phyloP scores from a whole-genome alignment of 2,113 vertebrate species.

The Carollia perspicillata region DNA sequence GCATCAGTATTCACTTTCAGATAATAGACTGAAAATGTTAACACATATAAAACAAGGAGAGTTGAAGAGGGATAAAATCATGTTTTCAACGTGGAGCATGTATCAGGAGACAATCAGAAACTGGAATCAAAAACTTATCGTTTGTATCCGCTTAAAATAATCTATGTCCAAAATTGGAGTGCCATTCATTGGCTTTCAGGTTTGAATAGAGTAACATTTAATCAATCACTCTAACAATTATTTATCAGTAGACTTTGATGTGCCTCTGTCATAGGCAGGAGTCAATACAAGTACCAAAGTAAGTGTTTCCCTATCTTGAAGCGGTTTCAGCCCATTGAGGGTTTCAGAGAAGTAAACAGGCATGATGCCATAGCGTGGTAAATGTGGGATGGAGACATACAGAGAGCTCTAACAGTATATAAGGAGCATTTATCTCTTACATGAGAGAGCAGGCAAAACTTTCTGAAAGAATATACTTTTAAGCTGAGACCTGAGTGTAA shows the following conservation, averaged over 20 bases:
- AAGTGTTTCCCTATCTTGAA: slow-evolving; percentile 30
- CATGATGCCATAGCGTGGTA: not conserved
- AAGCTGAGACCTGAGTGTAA: not conserved
- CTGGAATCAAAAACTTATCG: slow-evolving; percentile 22
- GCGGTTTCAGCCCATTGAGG: not conserved
- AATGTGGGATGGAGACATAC: not conserved
- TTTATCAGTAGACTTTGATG: slow-evolving; percentile 6
- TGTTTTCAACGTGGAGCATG: not conserved
- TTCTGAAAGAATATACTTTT: slow-evolving; percentile 17
- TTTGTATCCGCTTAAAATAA: slow-evolving; percentile 44
- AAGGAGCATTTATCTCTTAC: not conserved
- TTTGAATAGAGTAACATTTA: slow-evolving; percentile 44
- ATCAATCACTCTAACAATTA: slow-evolving; percentile 30
- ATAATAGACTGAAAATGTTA: slow-evolving; percentile 53
- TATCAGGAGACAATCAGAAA: slow-evolving; percentile 40
- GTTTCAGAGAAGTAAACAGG: not conserved
- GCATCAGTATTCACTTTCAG: slow-evolving; percentile 49
- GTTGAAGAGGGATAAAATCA: slow-evolving; percentile 39
- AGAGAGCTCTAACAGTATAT: not conserved
- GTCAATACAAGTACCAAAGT: slow-evolving; percentile 29
- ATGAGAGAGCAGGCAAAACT: not conserved
- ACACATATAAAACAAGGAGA: slow-evolving; percentile 49
- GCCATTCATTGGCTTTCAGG: not conserved
- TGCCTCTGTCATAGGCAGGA: not conserved
- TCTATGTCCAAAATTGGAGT: slow-evolving; percentile 38